Conservation (phyloP, 92 coral and sea anemone genomes). For the Parazoanthus swiftii region DNA sequence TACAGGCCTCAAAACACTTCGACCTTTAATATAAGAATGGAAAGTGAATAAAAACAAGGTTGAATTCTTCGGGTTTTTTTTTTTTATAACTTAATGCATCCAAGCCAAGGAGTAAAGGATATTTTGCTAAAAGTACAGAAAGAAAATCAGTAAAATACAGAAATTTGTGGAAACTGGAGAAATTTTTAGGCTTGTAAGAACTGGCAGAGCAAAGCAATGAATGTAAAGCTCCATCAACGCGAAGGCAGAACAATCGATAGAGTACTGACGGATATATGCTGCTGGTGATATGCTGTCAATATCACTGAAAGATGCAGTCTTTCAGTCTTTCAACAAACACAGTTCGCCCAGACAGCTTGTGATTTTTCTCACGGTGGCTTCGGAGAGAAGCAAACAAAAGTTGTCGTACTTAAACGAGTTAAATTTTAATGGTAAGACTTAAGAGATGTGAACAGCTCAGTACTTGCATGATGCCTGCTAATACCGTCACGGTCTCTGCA, state of each 20-base stretch:
- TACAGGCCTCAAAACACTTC: background rate
- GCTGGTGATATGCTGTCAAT: background rate
- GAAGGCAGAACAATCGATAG: background rate
- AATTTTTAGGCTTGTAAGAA: background rate
- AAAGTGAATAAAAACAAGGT: background rate
- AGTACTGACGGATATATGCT: background rate
- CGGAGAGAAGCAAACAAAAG: background rate
- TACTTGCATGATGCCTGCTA: background rate
- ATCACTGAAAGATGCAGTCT: background rate
- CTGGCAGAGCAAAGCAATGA: background rate
- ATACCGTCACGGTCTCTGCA: background rate
- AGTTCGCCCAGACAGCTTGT: background rate
- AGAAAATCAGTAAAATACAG: background rate
- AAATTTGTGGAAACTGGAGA: background rate
- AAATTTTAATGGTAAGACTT: too few species aligned
- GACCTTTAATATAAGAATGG: background rate
- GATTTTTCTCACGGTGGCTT: background rate
- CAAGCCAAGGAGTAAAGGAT: background rate
- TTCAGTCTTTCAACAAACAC: constrained; percentile 2
- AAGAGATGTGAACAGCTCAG: background rate
- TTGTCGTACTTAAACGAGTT: too few species aligned
- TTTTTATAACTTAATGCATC: background rate
- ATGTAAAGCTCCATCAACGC: background rate
- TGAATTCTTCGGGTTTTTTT: background rate
- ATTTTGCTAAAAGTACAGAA: background rate